phyloP scores from a whole-genome alignment of 2,888 invertebrate species.

The Malthinus flaveolus region DNA sequence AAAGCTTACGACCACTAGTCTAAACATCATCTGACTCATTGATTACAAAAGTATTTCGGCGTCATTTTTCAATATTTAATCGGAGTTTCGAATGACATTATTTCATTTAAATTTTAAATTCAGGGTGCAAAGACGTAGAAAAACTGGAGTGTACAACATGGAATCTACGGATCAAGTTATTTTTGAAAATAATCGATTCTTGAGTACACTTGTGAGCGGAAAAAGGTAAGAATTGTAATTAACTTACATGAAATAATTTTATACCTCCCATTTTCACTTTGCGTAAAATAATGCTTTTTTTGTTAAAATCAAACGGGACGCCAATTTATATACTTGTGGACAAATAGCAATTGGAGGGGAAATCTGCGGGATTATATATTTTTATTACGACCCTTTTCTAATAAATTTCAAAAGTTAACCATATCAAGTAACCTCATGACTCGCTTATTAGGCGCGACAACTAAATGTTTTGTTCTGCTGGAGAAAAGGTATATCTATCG shows the following conservation, averaged over 20 bases:
- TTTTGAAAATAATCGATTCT: conserved; percentile 51
- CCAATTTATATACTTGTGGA: conserved; percentile 6
- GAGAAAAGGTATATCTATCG: conserved; percentile 1
- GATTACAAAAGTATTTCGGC: too few species aligned
- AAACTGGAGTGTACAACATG: conserved; percentile 51
- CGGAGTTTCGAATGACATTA: too few species aligned
- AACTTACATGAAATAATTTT: conserved; percentile 8
- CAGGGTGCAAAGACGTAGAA: conserved; percentile 41
- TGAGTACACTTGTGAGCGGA: conserved; percentile 51
- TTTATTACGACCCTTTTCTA: conserved; percentile 2
- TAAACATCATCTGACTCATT: too few species aligned
- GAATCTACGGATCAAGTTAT: conserved; percentile 47
- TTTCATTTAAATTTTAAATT: conserved; percentile 9
- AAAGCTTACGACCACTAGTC: too few species aligned
- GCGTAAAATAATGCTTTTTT: neutral
- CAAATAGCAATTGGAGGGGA: neutral
- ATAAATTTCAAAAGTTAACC: neutral
- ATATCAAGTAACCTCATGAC: neutral
- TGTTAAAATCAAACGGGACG: neutral
- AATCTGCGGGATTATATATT: neutral
- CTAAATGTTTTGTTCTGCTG: neutral
- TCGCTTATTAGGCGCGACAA: neutral
- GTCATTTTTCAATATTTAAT: too few species aligned
- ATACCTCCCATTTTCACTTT: conserved; percentile 3
- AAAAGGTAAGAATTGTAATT: conserved; percentile 47